Evolutionary conservation across 2,888 invertebrate species (phyloP), one percentile per base, ranked within the genome.

Genomic region (Idaea straminata): DNA sequence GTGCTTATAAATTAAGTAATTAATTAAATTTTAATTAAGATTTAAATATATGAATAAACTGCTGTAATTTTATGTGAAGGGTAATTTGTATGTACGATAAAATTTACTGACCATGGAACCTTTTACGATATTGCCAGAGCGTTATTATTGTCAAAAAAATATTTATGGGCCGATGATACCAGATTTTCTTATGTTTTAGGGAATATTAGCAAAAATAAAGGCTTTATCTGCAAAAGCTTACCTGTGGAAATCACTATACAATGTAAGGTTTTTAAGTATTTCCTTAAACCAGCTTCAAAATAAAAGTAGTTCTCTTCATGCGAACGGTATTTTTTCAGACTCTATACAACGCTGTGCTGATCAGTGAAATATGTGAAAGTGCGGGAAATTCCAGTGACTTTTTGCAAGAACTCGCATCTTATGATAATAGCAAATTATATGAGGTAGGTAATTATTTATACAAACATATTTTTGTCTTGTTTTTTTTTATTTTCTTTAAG

Each of bases 221-320:
- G 93, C 94, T 35, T 87, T 95, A 0, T 94, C 95, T 70, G 95
- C 95, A 0, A 94, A 94, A 62, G 85, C 94, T 4, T 92, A 89
- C 62, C 95, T 96, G 71, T 96, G 96, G 96, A 94, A 95, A 78
- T 93, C 94, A 3, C 86, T 96, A 1, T 95, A 96, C 77, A 95
- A 95, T 83, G 96, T 96, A 85, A 86, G 88, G 86, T 25, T 59
- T 5, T 38, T 61, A 5, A 63, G 47, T 5, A 15, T 61, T 35
- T 38, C 34, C 35, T 60, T 58, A 15, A 47, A n/a, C 15, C 13
- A 10, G 4, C 3, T 58, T 4, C 15, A 34, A 58, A 5, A 25
- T 13, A n/a, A 62, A 62, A 35, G n/a, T n/a, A n/a, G n/a, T n/a
- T n/a, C n/a, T n/a, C n/a, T 16, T 15, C 7, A 6, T 15, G 6